phyloP scores from a whole-genome alignment of 2,797 vertebrate species.

The Tolypeutes matacus region DNA sequence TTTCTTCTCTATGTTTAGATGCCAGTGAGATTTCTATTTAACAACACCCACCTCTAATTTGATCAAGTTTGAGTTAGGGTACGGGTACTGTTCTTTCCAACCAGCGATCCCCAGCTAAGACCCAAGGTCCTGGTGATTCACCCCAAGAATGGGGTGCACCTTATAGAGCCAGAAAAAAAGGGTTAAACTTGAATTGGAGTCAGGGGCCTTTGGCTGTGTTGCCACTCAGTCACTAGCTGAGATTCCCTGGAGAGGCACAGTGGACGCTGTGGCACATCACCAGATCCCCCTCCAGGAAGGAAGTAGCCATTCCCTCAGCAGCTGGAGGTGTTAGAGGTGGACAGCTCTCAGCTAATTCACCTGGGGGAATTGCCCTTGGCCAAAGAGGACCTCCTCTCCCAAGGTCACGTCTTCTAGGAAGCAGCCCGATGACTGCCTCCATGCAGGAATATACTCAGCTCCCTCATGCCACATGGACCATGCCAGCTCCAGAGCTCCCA shows the following conservation, averaged over 20 bases:
- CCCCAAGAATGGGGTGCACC: neutral
- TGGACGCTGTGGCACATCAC: neutral
- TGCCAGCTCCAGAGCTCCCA: neutral
- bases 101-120: neutral
- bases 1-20: neutral
- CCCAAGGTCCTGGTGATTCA: accelerated
- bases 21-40: neutral
- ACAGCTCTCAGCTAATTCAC: neutral
- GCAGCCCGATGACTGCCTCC: neutral
- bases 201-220: neutral
- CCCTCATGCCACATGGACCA: neutral
- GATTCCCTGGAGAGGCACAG: too few species aligned
- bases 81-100: neutral
- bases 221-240: neutral
- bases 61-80: neutral
- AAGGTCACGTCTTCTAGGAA: neutral
- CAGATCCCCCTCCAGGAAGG: neutral
- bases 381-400: neutral
- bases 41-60: neutral
- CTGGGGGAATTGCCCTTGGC: neutral
- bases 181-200: neutral
- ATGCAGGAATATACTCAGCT: neutral
- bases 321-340: neutral
- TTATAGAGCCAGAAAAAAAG: neutral
- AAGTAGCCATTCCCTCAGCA: neutral